Evolutionary conservation across 2,113 vertebrate genomes (phyloP), one percentile per base, ranked within the genome.

Genomic region (Halichoeres trimaculatus): DNA sequence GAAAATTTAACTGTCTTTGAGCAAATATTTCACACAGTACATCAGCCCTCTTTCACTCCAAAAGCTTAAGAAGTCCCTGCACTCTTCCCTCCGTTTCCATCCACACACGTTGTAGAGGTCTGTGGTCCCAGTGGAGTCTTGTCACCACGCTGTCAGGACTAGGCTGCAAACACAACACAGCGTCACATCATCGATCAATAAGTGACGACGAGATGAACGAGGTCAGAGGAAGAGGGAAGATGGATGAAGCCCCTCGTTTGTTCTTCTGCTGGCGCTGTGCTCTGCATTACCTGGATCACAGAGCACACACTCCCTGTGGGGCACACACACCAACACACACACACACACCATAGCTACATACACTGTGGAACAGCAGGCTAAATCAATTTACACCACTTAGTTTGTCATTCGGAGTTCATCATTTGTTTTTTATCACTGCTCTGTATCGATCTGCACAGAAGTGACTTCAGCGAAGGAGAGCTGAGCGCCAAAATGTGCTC

Each of bases 281-380:
- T 85, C 70, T 86, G 77, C 78, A 93, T 94, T 93, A 93, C 89
- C 91, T 90, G 93, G 90, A 93, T 93, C 92, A 94, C 88, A 84
- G 91, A 92, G 83, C 92, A 91, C 88, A 88, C 85, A 75, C 70
- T 91, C 91, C 92, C 90, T 3, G 50, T 80, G 86, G 90, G 85
- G 26, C 74, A 38, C 77, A 57, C 61, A 60, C 76, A 56, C 56
- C 72, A 51, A 59, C 56, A 68, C 57, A 48, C 40, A 58, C 55
- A 74, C 2, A 60, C 41, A 69, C 72, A 69, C 74, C n/a, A n/a
- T n/a, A 75, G 84, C 78, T 75, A 81, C 78, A 81, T 79, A 66
- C 71, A 62, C 79, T 59, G 50, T 26, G 75, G 26, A 34, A 17
- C 60, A 54, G 67, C 67, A 58, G 55, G 14, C 61, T 78, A 56